Evolutionary conservation across 2,888 invertebrate genomes (phyloP).

Genomic region (Chydorus sphaericus): DNA sequence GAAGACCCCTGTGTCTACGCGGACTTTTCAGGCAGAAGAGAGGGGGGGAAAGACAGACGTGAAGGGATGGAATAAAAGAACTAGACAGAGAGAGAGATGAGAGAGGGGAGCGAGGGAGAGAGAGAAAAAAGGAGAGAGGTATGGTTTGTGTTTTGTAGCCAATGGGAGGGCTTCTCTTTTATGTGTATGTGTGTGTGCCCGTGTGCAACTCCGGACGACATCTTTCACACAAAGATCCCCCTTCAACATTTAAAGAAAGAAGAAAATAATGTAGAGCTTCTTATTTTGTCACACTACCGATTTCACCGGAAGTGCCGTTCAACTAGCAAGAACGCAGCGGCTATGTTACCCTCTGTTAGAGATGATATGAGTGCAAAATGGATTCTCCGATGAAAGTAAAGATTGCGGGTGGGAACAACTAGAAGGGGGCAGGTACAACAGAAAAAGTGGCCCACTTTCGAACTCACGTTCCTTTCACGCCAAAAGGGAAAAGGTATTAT

Average conservation of each 20-base stretch:
- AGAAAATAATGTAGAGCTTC: not conserved
- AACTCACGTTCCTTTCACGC: too few species aligned
- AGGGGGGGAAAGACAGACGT: too few species aligned
- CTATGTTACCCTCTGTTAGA: too few species aligned
- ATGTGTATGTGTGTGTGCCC: too few species aligned
- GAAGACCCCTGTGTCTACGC: too few species aligned
- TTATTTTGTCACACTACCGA: not conserved
- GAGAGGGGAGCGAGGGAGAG: not conserved
- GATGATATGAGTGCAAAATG: not conserved
- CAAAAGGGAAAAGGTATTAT: conserved; percentile 7
- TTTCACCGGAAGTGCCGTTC: too few species aligned
- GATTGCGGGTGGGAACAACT: too few species aligned
- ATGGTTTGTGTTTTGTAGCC: conserved; percentile 4
- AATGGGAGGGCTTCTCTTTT: conserved; percentile 4
- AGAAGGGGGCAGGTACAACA: not conserved
- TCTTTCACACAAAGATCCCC: not conserved
- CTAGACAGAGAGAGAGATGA: not conserved
- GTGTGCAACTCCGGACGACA: not conserved
- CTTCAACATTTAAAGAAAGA: not conserved
- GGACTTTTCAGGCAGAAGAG: too few species aligned
- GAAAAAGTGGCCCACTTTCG: conserved; percentile 6
- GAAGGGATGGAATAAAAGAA: too few species aligned
- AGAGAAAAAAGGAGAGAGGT: not conserved
- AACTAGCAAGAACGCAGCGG: too few species aligned
- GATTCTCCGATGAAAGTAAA: conserved; percentile 1